Evolutionary conservation across 23 tunicate species (phyloP), one percentile per base, ranked within the genome.

Genomic region (Trididemnum clinides): DNA sequence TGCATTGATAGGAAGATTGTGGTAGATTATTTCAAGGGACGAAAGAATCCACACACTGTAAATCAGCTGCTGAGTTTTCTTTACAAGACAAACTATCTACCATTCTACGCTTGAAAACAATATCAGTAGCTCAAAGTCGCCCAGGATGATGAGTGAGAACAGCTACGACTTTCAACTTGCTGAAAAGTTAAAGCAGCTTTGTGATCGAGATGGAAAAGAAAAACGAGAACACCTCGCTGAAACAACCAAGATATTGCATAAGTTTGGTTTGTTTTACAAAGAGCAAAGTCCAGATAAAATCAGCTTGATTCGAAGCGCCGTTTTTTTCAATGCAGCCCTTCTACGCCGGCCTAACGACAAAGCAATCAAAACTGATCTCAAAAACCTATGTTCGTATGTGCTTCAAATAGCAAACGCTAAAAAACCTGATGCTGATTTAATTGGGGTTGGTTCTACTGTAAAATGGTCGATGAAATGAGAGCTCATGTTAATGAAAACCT

Each of bases 261-360:
- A 44, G n/a, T n/a, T n/a, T n/a, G n/a, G n/a, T n/a, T n/a, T n/a
- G n/a, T n/a, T n/a, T n/a, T n/a, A n/a, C n/a, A n/a, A n/a, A n/a
- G n/a, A n/a, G n/a, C n/a, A n/a, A n/a, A n/a, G n/a, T n/a, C n/a
- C n/a, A n/a, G n/a, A n/a, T n/a, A n/a, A n/a, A n/a, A n/a, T n/a
- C n/a, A n/a, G n/a, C n/a, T n/a, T n/a, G n/a, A 74, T 74, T 21
- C 58, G 58, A 74, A 74, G 81, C 28, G 58, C 81, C 20, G 81
- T 39, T 7, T 44, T 74, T 44, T 74, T 74, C 7, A 74, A 74
- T 25, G 81, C 81, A 18, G 81, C 58, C 25, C 5, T 74, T 12
- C 3, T 7, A 18, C 37, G 81, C 27, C 81, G 39, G 31, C 81
- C 81, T 4, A 12, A 4, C 3, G 39, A 74, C 25, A 10, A n/a